Conservation (phyloP, 30 jellyfish, hydroid and myxozoan species). For the Catostylus mosaicus region DNA sequence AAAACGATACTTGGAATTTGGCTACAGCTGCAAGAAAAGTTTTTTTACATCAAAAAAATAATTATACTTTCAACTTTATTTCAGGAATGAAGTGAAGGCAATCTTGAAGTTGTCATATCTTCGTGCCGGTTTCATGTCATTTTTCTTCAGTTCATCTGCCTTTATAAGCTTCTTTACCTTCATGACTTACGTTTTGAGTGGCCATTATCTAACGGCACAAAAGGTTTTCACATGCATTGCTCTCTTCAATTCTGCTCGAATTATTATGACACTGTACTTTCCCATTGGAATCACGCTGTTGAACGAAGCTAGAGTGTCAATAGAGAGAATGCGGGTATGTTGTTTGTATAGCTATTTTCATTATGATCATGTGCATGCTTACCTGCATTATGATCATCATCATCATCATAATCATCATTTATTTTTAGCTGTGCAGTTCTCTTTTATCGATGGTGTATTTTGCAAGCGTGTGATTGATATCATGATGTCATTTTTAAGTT, state of each 20-base stretch:
- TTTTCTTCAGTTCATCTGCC: constrained; percentile 90
- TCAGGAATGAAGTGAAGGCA: constrained; percentile 81
- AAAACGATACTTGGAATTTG: too few relatives aligned
- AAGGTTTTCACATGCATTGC: constrained; percentile 87
- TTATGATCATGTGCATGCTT: neutral
- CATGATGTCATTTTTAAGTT: too few relatives aligned
- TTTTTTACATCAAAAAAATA: too few relatives aligned
- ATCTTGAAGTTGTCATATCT: constrained; percentile 65
- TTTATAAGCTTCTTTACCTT: constrained; percentile 81
- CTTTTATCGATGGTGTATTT: too few relatives aligned
- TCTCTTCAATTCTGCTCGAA: constrained; percentile 69
- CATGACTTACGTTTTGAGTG: constrained; percentile 81
- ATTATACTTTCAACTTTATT: too few relatives aligned
- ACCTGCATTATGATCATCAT: too few relatives aligned
- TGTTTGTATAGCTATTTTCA: neutral
- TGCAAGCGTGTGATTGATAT: too few relatives aligned
- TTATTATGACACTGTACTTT: constrained; percentile 76
- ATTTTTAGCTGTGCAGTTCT: too few relatives aligned
- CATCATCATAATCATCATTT: too few relatives aligned
- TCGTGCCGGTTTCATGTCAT: constrained; percentile 90
- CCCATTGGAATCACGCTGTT: constrained; percentile 88
- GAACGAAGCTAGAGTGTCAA: constrained; percentile 84
- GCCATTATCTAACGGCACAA: constrained; percentile 80
- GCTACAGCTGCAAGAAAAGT: too few relatives aligned
- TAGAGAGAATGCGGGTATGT: constrained; percentile 85